phyloP scores from a whole-genome alignment of 64 coral and sea anemone genomes.

The Pachyseris speciosa region DNA sequence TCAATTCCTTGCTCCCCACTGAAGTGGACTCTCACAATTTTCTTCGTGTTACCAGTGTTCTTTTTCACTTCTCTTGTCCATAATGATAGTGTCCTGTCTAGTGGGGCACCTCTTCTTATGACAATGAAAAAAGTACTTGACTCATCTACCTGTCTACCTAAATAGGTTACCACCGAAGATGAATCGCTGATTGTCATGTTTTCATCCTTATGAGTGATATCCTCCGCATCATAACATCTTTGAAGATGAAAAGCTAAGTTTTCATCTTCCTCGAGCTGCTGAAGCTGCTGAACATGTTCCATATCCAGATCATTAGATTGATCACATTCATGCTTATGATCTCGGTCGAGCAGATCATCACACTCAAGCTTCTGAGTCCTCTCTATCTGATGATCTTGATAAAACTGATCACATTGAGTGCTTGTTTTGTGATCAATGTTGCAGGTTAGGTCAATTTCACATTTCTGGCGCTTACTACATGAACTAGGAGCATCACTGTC shows the following conservation, averaged over 20 bases:
- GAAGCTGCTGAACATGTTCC: background rate
- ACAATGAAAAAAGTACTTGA: constrained; percentile 23
- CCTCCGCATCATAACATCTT: background rate
- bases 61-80: constrained; percentile 49
- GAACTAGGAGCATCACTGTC: background rate
- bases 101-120: constrained; percentile 11
- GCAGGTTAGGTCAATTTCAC: background rate
- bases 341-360: background rate
- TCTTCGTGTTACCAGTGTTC: background rate
- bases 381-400: background rate
- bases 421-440: constrained; percentile 10
- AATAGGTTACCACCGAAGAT: background rate
- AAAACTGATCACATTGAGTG: background rate
- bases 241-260: constrained; percentile 11
- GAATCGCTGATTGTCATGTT: background rate
- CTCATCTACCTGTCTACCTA: constrained; percentile 6
- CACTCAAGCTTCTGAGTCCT: background rate
- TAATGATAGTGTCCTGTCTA: background rate
- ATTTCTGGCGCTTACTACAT: constrained; percentile 7
- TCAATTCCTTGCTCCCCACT: constrained; percentile 52
- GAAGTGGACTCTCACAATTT: constrained; percentile 24
- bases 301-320: constrained; percentile 9
- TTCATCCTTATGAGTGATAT: background rate
- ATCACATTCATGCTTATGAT: background rate
- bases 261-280: constrained; percentile 1